Percentiles rank a stretch among this genome's conserved stretches.
phyloP scores from a whole-genome alignment of 2,113 vertebrate genomes.

The Sialia sialis region DNA sequence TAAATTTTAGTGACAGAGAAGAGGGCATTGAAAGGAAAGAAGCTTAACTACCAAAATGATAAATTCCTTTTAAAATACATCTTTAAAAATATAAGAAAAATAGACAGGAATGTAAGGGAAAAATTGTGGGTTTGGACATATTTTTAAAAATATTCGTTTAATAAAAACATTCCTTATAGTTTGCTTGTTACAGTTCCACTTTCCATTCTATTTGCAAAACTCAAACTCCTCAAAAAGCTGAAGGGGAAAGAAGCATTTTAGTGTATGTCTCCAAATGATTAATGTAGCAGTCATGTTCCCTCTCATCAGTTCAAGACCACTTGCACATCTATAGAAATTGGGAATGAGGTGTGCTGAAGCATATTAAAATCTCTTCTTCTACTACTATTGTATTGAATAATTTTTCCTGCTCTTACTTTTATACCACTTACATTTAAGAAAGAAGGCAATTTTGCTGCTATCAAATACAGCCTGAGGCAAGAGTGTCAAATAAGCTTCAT shows the following conservation, averaged over 20 bases:
- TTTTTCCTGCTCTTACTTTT: slow-evolving; percentile 14
- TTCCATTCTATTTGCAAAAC: not conserved
- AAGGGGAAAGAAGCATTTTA: slow-evolving; percentile 23
- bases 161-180: not conserved
- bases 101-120: not conserved
- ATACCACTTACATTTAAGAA: slow-evolving; percentile 23
- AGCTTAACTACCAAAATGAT: not conserved
- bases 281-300: slow-evolving; percentile 49
- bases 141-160: not conserved
- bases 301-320: slow-evolving; percentile 53
- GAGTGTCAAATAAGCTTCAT: not conserved
- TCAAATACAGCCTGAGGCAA: not conserved
- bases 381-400: not conserved
- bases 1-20: slow-evolving; percentile 16
- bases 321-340: slow-evolving; percentile 9
- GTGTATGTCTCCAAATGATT: slow-evolving; percentile 39
- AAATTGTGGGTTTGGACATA: not conserved
- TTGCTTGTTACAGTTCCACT: not conserved
- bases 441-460: slow-evolving; percentile 16
- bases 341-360: slow-evolving; percentile 7
- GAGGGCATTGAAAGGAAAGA: not conserved
- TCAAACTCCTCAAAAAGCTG: not conserved
- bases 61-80: not conserved
- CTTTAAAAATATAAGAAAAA: not conserved
- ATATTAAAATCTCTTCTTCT: slow-evolving; percentile 44